These are phyloP conservation scores for Lordiphosa fenestrarum DNA, from an alignment of 2,888 invertebrate species.

Conservation along the genomic window DNA sequence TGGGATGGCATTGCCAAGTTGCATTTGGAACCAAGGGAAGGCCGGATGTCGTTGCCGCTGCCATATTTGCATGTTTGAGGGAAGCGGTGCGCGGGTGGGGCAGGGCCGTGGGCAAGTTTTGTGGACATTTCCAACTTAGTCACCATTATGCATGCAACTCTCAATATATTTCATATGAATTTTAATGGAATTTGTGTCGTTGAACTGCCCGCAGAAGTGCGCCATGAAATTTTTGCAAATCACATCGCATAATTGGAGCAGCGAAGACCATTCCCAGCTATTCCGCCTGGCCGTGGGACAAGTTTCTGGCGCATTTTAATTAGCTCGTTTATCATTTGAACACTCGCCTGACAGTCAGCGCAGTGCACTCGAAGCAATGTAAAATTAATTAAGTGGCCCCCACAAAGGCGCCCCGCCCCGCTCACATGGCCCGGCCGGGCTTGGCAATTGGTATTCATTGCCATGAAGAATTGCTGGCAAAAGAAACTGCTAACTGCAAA, in stretches of 20 bases:
- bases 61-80: slow-evolving; percentile 50
- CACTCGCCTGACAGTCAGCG: slow-evolving; percentile 58
- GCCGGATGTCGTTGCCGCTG: slow-evolving; percentile 29
- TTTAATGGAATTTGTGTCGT: slow-evolving; percentile 64
- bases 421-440: neutral
- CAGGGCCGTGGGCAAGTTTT: slow-evolving; percentile 36
- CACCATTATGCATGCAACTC: slow-evolving; percentile 72
- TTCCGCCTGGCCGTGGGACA: slow-evolving; percentile 23
- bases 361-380: slow-evolving; percentile 54
- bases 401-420: slow-evolving; percentile 39
- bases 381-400: slow-evolving; percentile 68
- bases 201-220: slow-evolving; percentile 36
- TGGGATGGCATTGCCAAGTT: slow-evolving; percentile 32
- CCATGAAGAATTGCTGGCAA: slow-evolving; percentile 17
- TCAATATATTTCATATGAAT: slow-evolving; percentile 72
- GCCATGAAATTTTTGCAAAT: slow-evolving; percentile 37
- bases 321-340: slow-evolving; percentile 72
- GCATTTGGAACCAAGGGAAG: slow-evolving; percentile 22
- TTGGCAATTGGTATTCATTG: slow-evolving; percentile 31
- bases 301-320: slow-evolving; percentile 65
- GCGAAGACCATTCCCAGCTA: slow-evolving; percentile 26
- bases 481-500: slow-evolving; percentile 30
- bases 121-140: slow-evolving; percentile 62
- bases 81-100: slow-evolving; percentile 23
- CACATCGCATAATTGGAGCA: slow-evolving; percentile 59